phyloP scores from a whole-genome alignment of 2,113 vertebrate genomes.

The Prolemur simus region DNA sequence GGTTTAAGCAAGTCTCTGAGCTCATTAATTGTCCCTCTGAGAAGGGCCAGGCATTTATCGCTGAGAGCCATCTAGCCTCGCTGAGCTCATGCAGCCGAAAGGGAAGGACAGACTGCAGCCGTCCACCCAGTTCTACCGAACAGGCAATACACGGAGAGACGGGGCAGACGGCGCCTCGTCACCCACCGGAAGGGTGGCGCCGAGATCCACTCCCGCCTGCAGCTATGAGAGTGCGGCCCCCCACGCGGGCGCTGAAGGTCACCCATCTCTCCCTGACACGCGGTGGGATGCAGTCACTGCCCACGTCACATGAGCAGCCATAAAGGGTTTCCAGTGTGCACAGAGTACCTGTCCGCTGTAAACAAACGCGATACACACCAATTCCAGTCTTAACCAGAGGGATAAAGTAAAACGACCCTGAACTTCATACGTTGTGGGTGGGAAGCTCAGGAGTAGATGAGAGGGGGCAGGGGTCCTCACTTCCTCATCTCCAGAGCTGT shows the following conservation, averaged over 20 bases:
- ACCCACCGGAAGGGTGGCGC: neutral
- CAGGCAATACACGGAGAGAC: neutral
- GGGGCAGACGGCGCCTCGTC: neutral
- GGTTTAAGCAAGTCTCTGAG: conserved; percentile 38
- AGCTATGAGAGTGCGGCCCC: fast-evolving
- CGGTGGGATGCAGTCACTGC: neutral
- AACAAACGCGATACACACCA: neutral
- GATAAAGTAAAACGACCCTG: neutral
- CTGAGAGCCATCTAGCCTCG: conserved; percentile 3
- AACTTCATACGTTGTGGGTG: fast-evolving
- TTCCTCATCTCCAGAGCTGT: neutral
- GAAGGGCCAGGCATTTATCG: conserved; percentile 60
- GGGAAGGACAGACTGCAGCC: neutral
- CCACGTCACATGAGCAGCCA: neutral
- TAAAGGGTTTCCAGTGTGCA: neutral
- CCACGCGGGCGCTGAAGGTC: fast-evolving
- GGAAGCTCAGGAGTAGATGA: neutral
- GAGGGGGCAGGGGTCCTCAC: neutral
- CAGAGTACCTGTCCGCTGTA: neutral
- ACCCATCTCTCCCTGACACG: neutral
- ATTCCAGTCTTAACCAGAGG: neutral
- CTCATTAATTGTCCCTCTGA: conserved; percentile 66
- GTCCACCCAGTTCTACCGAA: neutral
- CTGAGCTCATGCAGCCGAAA: neutral
- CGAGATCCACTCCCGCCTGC: fast-evolving